A percentile compares a stretch with the other conserved stretches of the same genome.
These are phyloP conservation scores for Trachymyrmex cornetzi DNA, from an alignment of 1,140 invertebrate genomes.

Conservation along the genomic window DNA sequence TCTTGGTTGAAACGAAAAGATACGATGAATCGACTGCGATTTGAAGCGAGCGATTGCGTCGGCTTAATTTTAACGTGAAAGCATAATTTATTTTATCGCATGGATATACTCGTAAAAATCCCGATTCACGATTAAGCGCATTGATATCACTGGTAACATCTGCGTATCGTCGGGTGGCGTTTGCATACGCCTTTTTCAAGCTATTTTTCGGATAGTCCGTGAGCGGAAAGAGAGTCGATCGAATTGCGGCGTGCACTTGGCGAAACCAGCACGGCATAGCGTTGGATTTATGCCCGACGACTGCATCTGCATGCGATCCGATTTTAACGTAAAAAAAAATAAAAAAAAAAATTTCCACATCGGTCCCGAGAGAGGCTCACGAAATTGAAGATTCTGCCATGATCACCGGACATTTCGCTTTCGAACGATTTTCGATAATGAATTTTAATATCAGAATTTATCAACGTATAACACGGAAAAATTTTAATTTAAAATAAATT, in stretches of 20 bases:
- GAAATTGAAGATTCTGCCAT: conserved; percentile 2
- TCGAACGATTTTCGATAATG: neutral
- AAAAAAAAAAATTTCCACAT: neutral
- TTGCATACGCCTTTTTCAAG: conserved; percentile 40
- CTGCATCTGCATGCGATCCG: conserved; percentile 41
- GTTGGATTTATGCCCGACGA: conserved; percentile 36
- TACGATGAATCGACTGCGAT: neutral
- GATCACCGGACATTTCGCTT: neutral
- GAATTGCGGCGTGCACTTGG: conserved; percentile 35
- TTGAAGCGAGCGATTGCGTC: neutral
- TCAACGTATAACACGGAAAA: neutral
- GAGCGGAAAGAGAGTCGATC: conserved; percentile 38
- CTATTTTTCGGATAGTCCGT: neutral
- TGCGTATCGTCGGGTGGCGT: conserved; percentile 35
- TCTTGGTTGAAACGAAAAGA: neutral
- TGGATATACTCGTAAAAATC: neutral
- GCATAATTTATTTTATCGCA: conserved; percentile 13
- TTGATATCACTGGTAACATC: conserved; percentile 6
- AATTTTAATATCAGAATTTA: conserved; percentile 4
- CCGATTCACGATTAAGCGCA: neutral
- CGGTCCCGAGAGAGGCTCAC: conserved; percentile 4
- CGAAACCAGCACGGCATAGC: neutral
- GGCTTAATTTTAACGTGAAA: conserved; percentile 19
- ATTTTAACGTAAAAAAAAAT: conserved; percentile 41
- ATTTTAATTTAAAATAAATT: neutral